Base-by-base conservation (phyloP, 1,140 invertebrate genomes). In the Heterodera schachtii region DNA sequence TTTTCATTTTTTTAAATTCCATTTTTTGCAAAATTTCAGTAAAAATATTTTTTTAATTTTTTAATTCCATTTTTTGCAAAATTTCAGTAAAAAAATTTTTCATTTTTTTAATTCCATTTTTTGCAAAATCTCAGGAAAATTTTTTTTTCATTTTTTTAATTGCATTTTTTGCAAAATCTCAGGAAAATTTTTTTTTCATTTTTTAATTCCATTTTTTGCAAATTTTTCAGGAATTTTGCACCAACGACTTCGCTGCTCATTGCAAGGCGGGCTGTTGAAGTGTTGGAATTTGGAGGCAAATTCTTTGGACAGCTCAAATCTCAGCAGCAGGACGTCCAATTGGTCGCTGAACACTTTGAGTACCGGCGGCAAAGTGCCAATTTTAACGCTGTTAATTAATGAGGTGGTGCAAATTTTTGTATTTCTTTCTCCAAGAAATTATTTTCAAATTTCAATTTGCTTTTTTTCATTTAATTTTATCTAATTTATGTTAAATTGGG, bases 261-360 rank as follows among this genome's bases (percentile, higher is more conserved):
- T 78, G n/a, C 77, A 78, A 49, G 77, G 77, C 1, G 77, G 77
- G 8, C 77, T 70, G 60, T 11, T 78, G 60, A 47, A 49, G 41
- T 78, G 77, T 46, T 78, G 77, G 57, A 64, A 69, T 11, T 49
- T 78, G 70, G 70, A 70, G 31, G 66, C 44, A 13, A 75, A 77
- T 8, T 41, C 67, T 31, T 31, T 31, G 31, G 31, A n/a, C 46
- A 66, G 8, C n/a, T 64, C 70, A 70, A 21, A 64, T 47, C 44
- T 8, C 46, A 78, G 4, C 73, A 41, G 11, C 57, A 13, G 16
- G 5, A 5, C 11, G 57, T 44, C 46, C 31, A 41, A 41, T 19
- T 43, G 31, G 31, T 71, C 69, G 44, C 44, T 71, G 69, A 43
- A 4, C 69, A 71, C n/a, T 43, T 43, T 71, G n/a, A 46, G 41